Evolutionary conservation across 2,888 invertebrate genomes (phyloP), one percentile per base, ranked within the genome.

Genomic region (Caenorhabditis doughertyi): DNA sequence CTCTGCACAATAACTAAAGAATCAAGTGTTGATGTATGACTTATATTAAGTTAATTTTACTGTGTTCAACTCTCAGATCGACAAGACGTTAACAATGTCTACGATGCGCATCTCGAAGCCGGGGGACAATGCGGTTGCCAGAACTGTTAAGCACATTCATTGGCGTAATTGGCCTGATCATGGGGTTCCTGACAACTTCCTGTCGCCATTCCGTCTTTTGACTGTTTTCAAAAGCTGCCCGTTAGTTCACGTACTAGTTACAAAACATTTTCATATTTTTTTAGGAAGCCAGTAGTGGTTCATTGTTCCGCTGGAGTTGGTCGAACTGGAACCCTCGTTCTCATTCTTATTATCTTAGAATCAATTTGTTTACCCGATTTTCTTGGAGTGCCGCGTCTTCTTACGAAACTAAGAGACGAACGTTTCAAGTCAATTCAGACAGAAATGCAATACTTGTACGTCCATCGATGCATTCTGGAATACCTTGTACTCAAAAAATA

Each of bases 361-460:
- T 64, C 71, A 7, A 23, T 73, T 5, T n/a, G 68, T 11, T 35
- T 35, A 2, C 49, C 60, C 7, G 68, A 74, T 21, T 79, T 79
- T 39, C 62, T 60, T 32, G 83, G 79, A 13, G 60, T 80, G 8
- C 71, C 73, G 7, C 53, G 44, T n/a, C 58, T 84, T 16, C 68
- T 84, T 29, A 44, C 67, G 18, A 68, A 70, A 53, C 56, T 84
- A 1, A 72, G 84, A 35, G 84, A 85, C 35, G 84, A 85, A 44
- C 80, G 85, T 23, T 76, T 74, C 77, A 70, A 70, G 13, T 56
- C 79, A 9, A 67, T 85, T 47, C 84, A 86, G 29, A 86, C 83
- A 3, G 83, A 83, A n/a, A 62, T 81, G 79, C 88, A 88, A 60
- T 88, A 86, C 56, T 51, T 88, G n/a, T 88, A 82, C 68, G 80